Evolutionary conservation across 2,797 vertebrate genomes (phyloP), one percentile per base, ranked within the genome.

Genomic region (Onychomys leucogaster): DNA sequence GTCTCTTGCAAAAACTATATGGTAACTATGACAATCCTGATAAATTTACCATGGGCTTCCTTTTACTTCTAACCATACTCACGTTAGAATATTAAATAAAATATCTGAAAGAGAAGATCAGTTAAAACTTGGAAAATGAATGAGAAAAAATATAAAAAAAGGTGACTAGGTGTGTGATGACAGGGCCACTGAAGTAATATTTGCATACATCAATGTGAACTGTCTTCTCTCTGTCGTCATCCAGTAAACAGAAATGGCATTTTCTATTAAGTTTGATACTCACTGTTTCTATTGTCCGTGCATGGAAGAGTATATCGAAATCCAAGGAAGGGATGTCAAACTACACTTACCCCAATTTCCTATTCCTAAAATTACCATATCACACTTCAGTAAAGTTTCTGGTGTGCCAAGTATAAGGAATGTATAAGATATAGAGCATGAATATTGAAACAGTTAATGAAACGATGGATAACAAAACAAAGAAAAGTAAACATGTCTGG

Each of bases 401-500:
- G 71, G 19, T 59, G 29, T 65, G 10, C 16, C 43, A 43, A 29
- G 52, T 65, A 8, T 80, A 85, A 52, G 63, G 12, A 96, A 85
- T 78, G 3, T 4, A 23, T 83, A 75, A 83, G 1, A 71, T 32
- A 41, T 81, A n/a, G 8, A 23, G 8, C 43, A 46, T 43, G 29
- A 34, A 5, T 10, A 13, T 12, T 16, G 29, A 23, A 46, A 81
- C 0, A 19, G 2, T 43, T 63, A 78, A 96, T 90, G 27, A 59
- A 98, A 95, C n/a, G 19, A n/a, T 43, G 83, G 41, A 57, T 95
- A 77, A 86, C 32, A 8, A n/a, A 90, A 85, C 0, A 12, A 92
- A 97, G 69, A 87, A 89, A 82, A 82, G 95, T 23, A 94, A 95
- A 57, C 81, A 46, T 67, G 17, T 73, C 97, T 94, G 78, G 37